Percentiles rank a stretch among this genome's conserved stretches.
phyloP scores from a whole-genome alignment of 2,113 vertebrate species.

The Callorhinus ursinus region DNA sequence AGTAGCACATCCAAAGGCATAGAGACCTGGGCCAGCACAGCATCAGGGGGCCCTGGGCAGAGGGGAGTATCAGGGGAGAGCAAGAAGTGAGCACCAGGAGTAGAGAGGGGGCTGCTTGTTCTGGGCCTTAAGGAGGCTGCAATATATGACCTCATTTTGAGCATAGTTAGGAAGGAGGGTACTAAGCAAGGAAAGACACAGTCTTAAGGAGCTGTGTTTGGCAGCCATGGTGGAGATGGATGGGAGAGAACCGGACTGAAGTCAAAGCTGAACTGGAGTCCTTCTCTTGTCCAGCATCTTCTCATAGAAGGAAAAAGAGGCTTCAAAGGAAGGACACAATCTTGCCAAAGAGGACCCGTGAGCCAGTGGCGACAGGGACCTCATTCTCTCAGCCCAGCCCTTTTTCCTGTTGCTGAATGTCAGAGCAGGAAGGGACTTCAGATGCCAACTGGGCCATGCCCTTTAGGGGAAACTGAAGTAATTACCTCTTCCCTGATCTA shows the following conservation, averaged over 20 bases:
- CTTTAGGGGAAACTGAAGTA: conserved; percentile 8
- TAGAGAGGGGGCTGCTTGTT: not conserved
- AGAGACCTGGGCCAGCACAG: not conserved
- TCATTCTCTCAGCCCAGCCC: not conserved
- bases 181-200: not conserved
- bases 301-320: not conserved
- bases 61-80: not conserved
- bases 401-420: not conserved
- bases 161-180: not conserved
- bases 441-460: not conserved
- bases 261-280: not conserved
- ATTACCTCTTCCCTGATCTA: not conserved
- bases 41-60: not conserved
- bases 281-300: not conserved
- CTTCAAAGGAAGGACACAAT: not conserved
- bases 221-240: not conserved
- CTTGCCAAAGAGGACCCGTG: not conserved
- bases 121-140: not conserved
- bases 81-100: not conserved
- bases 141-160: not conserved
- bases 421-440: not conserved
- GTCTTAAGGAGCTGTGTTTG: not conserved
- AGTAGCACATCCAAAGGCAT: not conserved
- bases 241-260: not conserved
- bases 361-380: not conserved